These are phyloP conservation scores for Drosophila paranaensis DNA, from an alignment of 2,888 invertebrate genomes.

Conservation along the genomic window DNA sequence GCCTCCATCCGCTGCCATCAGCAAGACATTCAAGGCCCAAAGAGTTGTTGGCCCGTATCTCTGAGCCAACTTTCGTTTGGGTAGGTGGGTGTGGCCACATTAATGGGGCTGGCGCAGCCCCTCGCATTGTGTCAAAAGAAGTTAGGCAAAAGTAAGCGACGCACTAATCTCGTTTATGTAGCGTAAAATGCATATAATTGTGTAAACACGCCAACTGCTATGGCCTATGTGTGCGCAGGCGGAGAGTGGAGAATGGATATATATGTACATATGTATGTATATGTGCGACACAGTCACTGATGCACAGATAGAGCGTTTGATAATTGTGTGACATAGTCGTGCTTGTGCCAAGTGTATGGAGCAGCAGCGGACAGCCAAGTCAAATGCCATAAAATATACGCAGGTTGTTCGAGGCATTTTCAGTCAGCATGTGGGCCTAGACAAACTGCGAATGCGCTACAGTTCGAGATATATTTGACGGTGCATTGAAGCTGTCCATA, in stretches of 20 bases:
- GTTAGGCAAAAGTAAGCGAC: conserved; percentile 64
- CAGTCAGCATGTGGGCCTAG: not conserved
- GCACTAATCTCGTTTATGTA: conserved; percentile 79
- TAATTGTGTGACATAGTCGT: conserved; percentile 66
- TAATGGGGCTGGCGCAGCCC: conserved; percentile 47
- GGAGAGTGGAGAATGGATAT: too few species aligned
- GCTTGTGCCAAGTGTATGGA: conserved; percentile 46
- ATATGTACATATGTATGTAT: too few species aligned
- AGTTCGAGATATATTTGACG: not conserved
- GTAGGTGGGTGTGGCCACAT: conserved; percentile 15
- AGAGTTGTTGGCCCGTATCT: conserved; percentile 56
- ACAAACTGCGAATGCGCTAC: conserved; percentile 21
- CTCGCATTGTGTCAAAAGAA: conserved; percentile 63
- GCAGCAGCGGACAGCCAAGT: conserved; percentile 28
- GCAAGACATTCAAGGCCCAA: conserved; percentile 55
- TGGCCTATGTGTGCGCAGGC: conserved; percentile 25
- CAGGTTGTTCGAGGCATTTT: not conserved
- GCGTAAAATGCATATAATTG: conserved; percentile 79
- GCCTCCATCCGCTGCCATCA: conserved; percentile 29
- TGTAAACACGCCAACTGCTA: conserved; percentile 65
- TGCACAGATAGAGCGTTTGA: conserved; percentile 72
- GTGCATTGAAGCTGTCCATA: too few species aligned
- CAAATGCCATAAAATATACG: conserved; percentile 33
- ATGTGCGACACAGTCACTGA: conserved; percentile 29
- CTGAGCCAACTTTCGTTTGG: conserved; percentile 51